phyloP scores from a whole-genome alignment of 1,140 invertebrate species.

The Bathynomus jamesi region DNA sequence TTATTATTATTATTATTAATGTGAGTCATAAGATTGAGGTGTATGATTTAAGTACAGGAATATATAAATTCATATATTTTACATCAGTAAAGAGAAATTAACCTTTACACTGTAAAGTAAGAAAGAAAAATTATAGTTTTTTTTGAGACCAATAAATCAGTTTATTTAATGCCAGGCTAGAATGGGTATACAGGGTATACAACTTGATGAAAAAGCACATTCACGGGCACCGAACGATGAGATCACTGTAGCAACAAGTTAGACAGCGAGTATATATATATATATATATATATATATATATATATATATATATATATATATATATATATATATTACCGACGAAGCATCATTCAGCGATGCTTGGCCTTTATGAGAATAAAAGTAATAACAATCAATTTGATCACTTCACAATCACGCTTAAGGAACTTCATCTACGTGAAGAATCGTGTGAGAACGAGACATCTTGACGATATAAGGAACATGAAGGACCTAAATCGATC shows the following conservation, averaged over 20 bases:
- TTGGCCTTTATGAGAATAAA: background rate
- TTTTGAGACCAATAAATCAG: too few species aligned
- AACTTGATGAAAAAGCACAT: background rate
- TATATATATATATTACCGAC: background rate
- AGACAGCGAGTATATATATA: background rate
- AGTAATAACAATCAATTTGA: conserved; percentile 1
- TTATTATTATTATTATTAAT: too few species aligned
- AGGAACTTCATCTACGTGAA: background rate
- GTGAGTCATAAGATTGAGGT: too few species aligned
- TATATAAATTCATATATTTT: too few species aligned
- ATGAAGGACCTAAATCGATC: too few species aligned
- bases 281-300: conserved; percentile 2
- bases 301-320: conserved; percentile 2
- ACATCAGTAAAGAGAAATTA: too few species aligned
- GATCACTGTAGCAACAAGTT: background rate
- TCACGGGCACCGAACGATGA: background rate
- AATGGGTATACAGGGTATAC: background rate
- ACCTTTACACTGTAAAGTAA: too few species aligned
- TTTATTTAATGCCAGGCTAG: too few species aligned
- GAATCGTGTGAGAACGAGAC: background rate
- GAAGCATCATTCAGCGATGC: background rate
- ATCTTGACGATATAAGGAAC: too few species aligned
- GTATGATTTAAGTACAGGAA: too few species aligned
- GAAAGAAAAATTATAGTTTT: too few species aligned
- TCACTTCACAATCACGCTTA: background rate